A percentile compares a stretch with the other conserved stretches of the same genome.
Conservation (phyloP, 2,888 invertebrate genomes). For the Branchellion lobata region DNA sequence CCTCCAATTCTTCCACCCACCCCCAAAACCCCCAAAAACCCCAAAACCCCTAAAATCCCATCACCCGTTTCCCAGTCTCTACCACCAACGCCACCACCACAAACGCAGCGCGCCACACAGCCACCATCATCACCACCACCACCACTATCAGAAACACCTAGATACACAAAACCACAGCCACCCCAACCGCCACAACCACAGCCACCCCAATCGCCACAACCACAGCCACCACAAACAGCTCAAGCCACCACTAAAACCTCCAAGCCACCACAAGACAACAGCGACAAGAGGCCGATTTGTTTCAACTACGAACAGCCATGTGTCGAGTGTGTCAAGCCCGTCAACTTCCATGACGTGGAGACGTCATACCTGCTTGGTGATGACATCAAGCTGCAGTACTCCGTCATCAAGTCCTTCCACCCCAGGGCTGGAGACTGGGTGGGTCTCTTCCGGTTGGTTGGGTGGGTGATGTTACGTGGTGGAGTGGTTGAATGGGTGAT, state of each 20-base stretch:
- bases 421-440: constrained; percentile 35
- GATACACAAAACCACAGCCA: too few species aligned
- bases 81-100: too few species aligned
- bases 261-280: neutral
- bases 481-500: too few species aligned
- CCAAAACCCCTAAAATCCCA: too few species aligned
- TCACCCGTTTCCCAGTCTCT: too few species aligned
- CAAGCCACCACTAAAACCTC: neutral
- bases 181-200: neutral
- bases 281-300: constrained; percentile 9
- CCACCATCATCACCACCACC: too few species aligned
- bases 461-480: neutral
- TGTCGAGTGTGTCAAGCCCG: constrained; percentile 27
- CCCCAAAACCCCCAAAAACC: too few species aligned
- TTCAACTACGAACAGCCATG: constrained; percentile 39
- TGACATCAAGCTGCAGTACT: constrained; percentile 17
- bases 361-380: neutral
- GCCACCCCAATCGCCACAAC: neutral
- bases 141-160: too few species aligned
- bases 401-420: constrained; percentile 7
- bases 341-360: constrained; percentile 1
- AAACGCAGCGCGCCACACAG: too few species aligned
- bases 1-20: too few species aligned
- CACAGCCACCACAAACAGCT: neutral
- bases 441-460: constrained; percentile 20